These are phyloP conservation scores for Pararge aegeria DNA, from an alignment of 1,140 invertebrate species.

Conservation along the genomic window DNA sequence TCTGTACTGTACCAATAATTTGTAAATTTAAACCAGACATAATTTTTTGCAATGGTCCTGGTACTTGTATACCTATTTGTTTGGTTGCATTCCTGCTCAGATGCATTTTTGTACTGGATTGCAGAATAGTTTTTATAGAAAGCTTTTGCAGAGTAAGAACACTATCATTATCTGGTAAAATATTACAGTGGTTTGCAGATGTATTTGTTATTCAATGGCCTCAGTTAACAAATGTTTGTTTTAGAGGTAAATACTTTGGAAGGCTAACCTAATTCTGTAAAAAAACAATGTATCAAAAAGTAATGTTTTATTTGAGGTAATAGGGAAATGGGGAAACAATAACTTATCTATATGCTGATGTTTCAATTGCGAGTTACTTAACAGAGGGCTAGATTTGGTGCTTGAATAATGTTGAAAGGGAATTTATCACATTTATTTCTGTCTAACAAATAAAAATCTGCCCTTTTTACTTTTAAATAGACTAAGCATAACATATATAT, in stretches of 20 bases:
- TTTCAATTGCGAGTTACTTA: too few relatives aligned
- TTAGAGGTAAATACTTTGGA: slow-evolving; percentile 83
- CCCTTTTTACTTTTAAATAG: background rate
- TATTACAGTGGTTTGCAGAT: slow-evolving; percentile 91
- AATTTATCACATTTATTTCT: too few relatives aligned
- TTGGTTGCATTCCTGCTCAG: slow-evolving; percentile 85
- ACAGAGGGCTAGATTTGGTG: too few relatives aligned
- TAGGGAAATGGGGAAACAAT: background rate
- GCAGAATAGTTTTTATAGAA: slow-evolving; percentile 94
- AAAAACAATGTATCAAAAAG: slow-evolving; percentile 6
- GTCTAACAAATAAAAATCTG: too few relatives aligned
- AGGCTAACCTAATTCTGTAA: slow-evolving; percentile 76
- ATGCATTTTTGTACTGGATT: slow-evolving; percentile 83
- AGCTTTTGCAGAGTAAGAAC: slow-evolving; percentile 95
- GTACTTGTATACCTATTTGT: slow-evolving; percentile 95
- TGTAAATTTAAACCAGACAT: slow-evolving; percentile 86
- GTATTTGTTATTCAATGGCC: slow-evolving; percentile 96
- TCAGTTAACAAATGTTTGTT: slow-evolving; percentile 81
- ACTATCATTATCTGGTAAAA: slow-evolving; percentile 93
- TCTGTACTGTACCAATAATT: slow-evolving; percentile 86
- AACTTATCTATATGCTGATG: background rate
- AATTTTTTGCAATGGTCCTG: slow-evolving; percentile 96
- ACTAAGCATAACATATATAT: slow-evolving; percentile 1
- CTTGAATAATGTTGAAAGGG: too few relatives aligned
- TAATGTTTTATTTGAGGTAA: slow-evolving; percentile 9